Percentiles rank a stretch among this genome's conserved stretches.
Conservation (phyloP, 2,113 vertebrate genomes). For the Nothobranchius kuhntae region DNA sequence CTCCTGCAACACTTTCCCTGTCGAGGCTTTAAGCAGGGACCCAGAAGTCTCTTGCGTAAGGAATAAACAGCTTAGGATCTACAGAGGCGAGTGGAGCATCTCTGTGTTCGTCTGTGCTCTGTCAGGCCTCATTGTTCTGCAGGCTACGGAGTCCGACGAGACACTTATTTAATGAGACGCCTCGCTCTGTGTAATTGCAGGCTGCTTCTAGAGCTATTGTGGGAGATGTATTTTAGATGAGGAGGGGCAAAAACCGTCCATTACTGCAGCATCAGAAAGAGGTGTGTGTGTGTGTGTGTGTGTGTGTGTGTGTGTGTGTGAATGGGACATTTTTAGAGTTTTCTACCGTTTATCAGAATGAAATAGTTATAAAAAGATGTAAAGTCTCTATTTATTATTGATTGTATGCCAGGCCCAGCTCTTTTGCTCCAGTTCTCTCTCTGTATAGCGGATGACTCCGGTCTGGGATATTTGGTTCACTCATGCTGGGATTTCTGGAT, state of each 20-base stretch:
- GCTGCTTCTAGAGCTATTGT: conserved; percentile 57
- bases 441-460: conserved; percentile 29
- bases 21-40: conserved; percentile 31
- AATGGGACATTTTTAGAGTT: conserved; percentile 5
- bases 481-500: conserved; percentile 65
- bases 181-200: conserved; percentile 69
- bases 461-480: conserved; percentile 58
- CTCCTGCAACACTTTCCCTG: conserved; percentile 22
- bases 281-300: neutral
- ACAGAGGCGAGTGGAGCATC: conserved; percentile 31
- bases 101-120: conserved; percentile 28
- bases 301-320: neutral
- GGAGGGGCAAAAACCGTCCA: conserved; percentile 44
- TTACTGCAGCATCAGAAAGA: conserved; percentile 46
- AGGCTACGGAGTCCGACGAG: conserved; percentile 43
- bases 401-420: conserved; percentile 26
- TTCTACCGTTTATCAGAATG: conserved; percentile 28
- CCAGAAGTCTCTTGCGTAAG: conserved; percentile 22
- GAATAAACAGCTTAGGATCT: conserved; percentile 42
- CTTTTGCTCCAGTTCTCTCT: conserved; percentile 46
- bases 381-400: conserved; percentile 20
- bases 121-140: conserved; percentile 57
- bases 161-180: conserved; percentile 70
- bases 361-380: neutral
- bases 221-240: conserved; percentile 57